These are phyloP conservation scores for Ceratitis capitata DNA, from an alignment of 1,140 invertebrate species.

Conservation along the genomic window DNA sequence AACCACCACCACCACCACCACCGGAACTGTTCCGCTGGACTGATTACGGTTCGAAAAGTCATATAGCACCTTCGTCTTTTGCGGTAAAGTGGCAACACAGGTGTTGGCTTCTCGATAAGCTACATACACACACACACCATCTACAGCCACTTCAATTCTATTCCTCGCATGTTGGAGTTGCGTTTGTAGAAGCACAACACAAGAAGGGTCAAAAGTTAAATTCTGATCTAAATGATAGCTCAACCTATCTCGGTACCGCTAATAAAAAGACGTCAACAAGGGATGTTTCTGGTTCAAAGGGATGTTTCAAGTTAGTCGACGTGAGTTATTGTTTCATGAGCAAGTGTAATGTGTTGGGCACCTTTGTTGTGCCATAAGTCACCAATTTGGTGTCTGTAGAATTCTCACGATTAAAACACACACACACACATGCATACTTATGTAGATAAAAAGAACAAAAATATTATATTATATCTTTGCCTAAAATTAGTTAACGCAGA, in stretches of 20 bases:
- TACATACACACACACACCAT: neutral
- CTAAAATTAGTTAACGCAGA: neutral
- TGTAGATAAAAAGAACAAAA: too few species aligned
- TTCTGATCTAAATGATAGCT: constrained; percentile 20
- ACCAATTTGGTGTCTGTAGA: neutral
- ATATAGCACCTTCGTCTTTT: constrained; percentile 33
- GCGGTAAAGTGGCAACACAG: neutral
- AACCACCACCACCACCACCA: neutral
- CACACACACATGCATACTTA: too few species aligned
- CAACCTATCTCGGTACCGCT: neutral
- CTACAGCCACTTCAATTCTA: too few species aligned
- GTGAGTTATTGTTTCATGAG: neutral
- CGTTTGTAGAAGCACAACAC: neutral
- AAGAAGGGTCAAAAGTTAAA: constrained; percentile 27
- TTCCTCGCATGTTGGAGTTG: neutral
- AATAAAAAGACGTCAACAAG: neutral
- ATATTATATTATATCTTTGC: neutral
- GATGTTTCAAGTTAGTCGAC: too few species aligned
- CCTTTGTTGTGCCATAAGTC: neutral
- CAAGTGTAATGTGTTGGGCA: neutral
- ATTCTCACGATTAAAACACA: neutral
- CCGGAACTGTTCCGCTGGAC: constrained; percentile 17
- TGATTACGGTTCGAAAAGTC: constrained; percentile 38
- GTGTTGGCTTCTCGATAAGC: neutral
- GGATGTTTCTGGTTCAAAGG: neutral